phyloP scores from a whole-genome alignment of 2,113 vertebrate genomes.

The Speoplatyrhinus poulsoni region DNA sequence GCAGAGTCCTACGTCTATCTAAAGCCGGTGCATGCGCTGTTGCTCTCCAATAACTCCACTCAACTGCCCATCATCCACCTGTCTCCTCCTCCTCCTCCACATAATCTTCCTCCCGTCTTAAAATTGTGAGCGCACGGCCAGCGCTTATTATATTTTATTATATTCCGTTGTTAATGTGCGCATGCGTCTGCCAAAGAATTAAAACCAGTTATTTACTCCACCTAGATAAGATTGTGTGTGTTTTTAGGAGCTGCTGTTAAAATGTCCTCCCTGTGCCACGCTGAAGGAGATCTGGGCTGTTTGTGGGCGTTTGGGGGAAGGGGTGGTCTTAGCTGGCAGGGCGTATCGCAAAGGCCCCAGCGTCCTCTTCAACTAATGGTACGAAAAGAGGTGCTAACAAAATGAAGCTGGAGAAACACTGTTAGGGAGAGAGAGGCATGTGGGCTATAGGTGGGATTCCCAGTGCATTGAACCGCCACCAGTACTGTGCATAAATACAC shows the following conservation, averaged over 20 bases:
- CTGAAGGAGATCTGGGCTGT: not conserved
- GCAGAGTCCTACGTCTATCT: conserved; percentile 50
- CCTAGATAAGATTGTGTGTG: conserved; percentile 64
- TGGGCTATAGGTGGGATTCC: conserved; percentile 36
- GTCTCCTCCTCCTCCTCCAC: not conserved
- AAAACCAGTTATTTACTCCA: conserved; percentile 75
- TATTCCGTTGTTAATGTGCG: conserved; percentile 69
- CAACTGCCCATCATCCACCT: conserved; percentile 64
- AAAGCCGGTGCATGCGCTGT: conserved; percentile 63
- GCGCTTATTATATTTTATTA: conserved; percentile 38
- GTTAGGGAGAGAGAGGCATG: conserved; percentile 35
- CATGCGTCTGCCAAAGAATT: conserved; percentile 75
- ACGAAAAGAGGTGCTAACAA: conserved; percentile 65
- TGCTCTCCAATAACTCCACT: conserved; percentile 71
- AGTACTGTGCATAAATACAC: conserved; percentile 26
- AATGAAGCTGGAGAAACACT: conserved; percentile 56
- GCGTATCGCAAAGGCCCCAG: conserved; percentile 59
- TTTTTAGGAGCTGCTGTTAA: conserved; percentile 53
- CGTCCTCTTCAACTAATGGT: conserved; percentile 72
- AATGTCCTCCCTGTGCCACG: conserved; percentile 50
- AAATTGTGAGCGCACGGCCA: conserved; percentile 34
- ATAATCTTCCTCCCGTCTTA: not conserved
- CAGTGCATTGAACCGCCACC: conserved; percentile 12
- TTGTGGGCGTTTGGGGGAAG: conserved; percentile 4
- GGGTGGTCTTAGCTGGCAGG: conserved; percentile 27